Evolutionary conservation across 2,888 invertebrate species (phyloP).

Genomic region (Drepanosiphum platanoidis): DNA sequence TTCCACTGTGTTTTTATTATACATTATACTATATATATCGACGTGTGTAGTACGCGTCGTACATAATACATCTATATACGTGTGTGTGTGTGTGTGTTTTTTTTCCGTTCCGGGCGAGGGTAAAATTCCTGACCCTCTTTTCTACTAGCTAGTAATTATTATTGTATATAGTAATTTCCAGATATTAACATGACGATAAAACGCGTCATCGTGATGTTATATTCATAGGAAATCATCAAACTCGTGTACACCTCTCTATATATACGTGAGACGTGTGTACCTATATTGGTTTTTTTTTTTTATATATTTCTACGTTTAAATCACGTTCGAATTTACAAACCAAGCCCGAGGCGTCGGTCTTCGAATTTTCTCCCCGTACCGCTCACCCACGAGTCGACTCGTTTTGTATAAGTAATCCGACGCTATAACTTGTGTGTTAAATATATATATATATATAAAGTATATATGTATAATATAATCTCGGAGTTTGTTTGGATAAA

Average conservation of each 20-base stretch:
- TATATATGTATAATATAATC: no score
- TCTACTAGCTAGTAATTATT: conserved; percentile 11
- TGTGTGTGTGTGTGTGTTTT: background rate
- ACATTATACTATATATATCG: background rate
- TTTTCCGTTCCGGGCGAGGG: background rate
- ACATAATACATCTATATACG: background rate
- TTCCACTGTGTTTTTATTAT: conserved; percentile 21
- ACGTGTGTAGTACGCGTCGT: conserved; percentile 5
- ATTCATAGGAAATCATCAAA: conserved; percentile 7
- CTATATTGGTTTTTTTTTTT: no score
- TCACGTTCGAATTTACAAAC: no score
- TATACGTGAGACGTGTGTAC: no score
- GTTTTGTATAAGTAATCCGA: no score
- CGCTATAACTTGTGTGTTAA: no score
- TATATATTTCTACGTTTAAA: background rate
- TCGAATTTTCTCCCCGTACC: no score
- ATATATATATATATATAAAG: no score
- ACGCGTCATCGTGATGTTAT: background rate
- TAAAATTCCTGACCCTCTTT: conserved; percentile 35
- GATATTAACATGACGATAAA: conserved; percentile 37
- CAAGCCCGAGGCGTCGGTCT: no score
- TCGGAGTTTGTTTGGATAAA: no score
- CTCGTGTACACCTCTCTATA: background rate
- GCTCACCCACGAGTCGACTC: no score
- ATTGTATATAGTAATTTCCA: conserved; percentile 28